A percentile compares a stretch with the other conserved stretches of the same genome.
Conservation (phyloP, 2,888 invertebrate species). For the Scotopteryx bipunctaria region DNA sequence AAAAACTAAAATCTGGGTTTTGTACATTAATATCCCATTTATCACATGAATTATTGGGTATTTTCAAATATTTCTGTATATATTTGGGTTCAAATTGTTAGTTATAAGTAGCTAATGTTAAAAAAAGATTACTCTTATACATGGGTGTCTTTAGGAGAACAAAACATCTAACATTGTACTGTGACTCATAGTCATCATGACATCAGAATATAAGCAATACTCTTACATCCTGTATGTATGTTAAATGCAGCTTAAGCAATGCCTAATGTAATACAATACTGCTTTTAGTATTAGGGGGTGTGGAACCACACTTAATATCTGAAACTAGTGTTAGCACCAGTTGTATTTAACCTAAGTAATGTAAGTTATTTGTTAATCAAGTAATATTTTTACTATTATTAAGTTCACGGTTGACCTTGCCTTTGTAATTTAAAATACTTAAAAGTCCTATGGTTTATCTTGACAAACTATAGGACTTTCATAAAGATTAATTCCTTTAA, state of each 20-base stretch:
- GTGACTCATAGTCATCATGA: conserved; percentile 36
- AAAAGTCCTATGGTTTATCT: too few relatives aligned
- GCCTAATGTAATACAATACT: conserved; percentile 34
- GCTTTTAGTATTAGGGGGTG: conserved; percentile 32
- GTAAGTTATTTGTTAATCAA: conserved; percentile 15
- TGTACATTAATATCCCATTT: conserved; percentile 7
- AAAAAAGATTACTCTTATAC: conserved; percentile 19
- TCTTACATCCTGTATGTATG: conserved; percentile 30
- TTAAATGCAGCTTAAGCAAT: conserved; percentile 41
- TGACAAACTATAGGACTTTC: not conserved
- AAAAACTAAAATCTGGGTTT: not conserved
- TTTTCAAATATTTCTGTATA: conserved; percentile 67
- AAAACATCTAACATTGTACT: conserved; percentile 31
- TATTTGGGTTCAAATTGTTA: conserved; percentile 71
- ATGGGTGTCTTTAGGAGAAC: conserved; percentile 37
- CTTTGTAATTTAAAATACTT: too few relatives aligned
- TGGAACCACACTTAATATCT: conserved; percentile 20
- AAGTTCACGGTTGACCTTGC: conserved; percentile 14
- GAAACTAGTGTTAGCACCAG: conserved; percentile 23
- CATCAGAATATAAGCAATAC: conserved; percentile 35
- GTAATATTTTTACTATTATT: conserved; percentile 8
- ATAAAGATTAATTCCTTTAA: not conserved
- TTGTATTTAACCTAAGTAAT: conserved; percentile 22
- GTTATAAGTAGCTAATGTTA: conserved; percentile 73
- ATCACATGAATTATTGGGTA: conserved; percentile 6